Conservation (phyloP, 2,113 vertebrate species). For the Trichomycterus rosablanca region DNA sequence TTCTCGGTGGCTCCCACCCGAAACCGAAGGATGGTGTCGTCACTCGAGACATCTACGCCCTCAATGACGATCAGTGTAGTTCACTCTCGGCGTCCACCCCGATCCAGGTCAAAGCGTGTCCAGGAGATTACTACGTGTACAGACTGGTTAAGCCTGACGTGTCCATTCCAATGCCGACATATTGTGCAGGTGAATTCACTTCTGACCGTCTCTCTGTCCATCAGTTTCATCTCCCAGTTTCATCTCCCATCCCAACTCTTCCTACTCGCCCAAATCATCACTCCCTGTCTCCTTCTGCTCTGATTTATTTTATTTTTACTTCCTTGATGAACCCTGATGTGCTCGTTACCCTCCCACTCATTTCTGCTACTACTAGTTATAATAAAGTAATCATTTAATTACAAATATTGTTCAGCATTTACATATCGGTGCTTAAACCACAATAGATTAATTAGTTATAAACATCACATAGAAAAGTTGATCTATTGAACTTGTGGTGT, state of each 20-base stretch:
- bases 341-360: too few relatives aligned
- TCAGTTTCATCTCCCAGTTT: too few relatives aligned
- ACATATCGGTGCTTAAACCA: not conserved
- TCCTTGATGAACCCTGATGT: too few relatives aligned
- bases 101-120: slow-evolving; percentile 40
- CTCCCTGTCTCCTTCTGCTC: too few relatives aligned
- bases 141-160: slow-evolving; percentile 3
- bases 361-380: too few relatives aligned
- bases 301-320: too few relatives aligned
- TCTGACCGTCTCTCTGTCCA: too few relatives aligned
- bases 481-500: not conserved
- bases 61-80: not conserved
- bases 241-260: too few relatives aligned
- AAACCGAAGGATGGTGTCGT: not conserved
- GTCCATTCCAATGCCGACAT: not conserved
- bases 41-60: not conserved
- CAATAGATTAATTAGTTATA: not conserved
- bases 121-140: slow-evolving; percentile 22
- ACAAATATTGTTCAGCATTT: too few relatives aligned
- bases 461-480: too few relatives aligned
- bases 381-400: too few relatives aligned
- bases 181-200: slow-evolving; percentile 1
- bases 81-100: not conserved
- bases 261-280: too few relatives aligned
- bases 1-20: not conserved